Evolutionary conservation across 2,113 vertebrate species (phyloP), one percentile per base, ranked within the genome.

Genomic region (Xerus inauris): DNA sequence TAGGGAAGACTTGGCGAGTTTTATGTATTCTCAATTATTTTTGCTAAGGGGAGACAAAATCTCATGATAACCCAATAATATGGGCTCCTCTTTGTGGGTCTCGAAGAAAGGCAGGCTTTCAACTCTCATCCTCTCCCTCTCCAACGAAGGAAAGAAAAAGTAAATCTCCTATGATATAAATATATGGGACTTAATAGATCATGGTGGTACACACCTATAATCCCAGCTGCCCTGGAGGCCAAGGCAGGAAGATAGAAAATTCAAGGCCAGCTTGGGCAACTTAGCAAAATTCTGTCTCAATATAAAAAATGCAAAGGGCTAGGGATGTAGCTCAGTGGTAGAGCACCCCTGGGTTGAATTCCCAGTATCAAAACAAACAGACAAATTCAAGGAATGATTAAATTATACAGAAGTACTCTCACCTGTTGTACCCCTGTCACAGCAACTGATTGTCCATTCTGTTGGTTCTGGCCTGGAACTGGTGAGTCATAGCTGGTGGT

Each of bases 401-500:
- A 51, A 92, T 49, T 1, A 77, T 51, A 83, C 24, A n/a, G 20
- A 89, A 94, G 49, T 4, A 35, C 2, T 73, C 97, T 97, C 96
- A 99, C 99, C 99, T 99, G 99, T 45, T 98, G 98, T 51, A 99
- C 49, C 49, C 98, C 98, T 79, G 98, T 97, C 88, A 98, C 93
- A 30, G 98, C 91, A 77, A 98, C 10, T 0, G 97, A 98, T 11
- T 99, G 98, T 64, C 97, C 97, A 3, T 95, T 96, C 0, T 89
- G 35, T 26, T 98, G 93, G 26, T 95, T 98, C 82, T 35, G 89
- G 47, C 98, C 64, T 0, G 95, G 92, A 19, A 98, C 54, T 0
- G 98, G 98, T 0, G 98, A 97, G 75, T 96, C 79, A 0, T 98
- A 99, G 42, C 98, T 98, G 91, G 98, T 97, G 97, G 99, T 98